Base-by-base conservation (phyloP, 2,113 vertebrate species). In the Plecotus auritus region DNA sequence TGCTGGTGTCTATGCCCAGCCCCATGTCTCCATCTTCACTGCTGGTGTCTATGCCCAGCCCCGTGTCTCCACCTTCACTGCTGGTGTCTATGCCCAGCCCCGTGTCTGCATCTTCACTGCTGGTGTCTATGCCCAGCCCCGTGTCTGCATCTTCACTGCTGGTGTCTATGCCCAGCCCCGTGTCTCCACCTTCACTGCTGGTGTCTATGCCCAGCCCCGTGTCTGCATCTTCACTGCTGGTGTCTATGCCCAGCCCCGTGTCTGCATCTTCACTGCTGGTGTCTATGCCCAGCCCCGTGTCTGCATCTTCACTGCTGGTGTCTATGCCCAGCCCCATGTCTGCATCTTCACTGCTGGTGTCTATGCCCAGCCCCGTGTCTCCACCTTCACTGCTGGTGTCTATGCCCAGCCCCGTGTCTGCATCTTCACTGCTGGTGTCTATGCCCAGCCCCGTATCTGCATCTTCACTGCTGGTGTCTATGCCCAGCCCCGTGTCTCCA, bases 101-200 rank as follows among this genome's bases (percentile, higher is more conserved):
- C 4, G 47, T 49, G 49, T 49, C 49, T 26, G 59, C 40, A n/a
- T 66, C 51, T 56, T 56, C n/a, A 83, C 37, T 61, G 13, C 73
- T 17, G 1, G 14, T n/a, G 13, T 49, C 23, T 66, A 9, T 8
- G 45, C 28, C 37, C 26, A 30, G 26, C 8, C 35, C 2, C 0
- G 3, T 59, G 37, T 42, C 61, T 82, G 12, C 47, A 13, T 13
- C 47, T 47, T 47, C 47, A 47, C 10, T 13, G 47, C 47, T 47
- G 47, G 45, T 47, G 11, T 47, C 45, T 47, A 12, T 47, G 45
- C 47, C 47, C 47, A 47, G 47, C 12, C 47, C 47, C 13, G 47
- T 49, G 49, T 16, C 49, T 26, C 51, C 40, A 30, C 56, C 51
- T 56, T 56, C 42, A 42, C 7, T 7, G 42, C 42, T 42, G 42